Conservation (phyloP, 1,140 invertebrate genomes). For the Drosophila cardini region DNA sequence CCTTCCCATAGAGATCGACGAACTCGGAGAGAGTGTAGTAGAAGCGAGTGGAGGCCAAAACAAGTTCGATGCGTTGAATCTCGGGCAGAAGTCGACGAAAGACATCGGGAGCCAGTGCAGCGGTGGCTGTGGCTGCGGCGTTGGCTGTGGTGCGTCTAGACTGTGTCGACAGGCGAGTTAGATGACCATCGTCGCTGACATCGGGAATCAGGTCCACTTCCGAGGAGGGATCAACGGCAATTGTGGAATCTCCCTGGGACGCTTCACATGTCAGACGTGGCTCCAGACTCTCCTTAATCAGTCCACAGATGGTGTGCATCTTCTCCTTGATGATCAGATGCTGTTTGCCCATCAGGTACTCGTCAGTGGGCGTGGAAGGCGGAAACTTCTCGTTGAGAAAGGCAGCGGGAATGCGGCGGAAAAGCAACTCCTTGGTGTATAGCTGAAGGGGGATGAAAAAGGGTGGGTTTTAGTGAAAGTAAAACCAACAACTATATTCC, state of each 20-base stretch:
- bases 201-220: not conserved
- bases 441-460: constrained; percentile 10
- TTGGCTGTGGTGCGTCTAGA: not conserved
- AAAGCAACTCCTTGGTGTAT: constrained; percentile 60
- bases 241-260: not conserved
- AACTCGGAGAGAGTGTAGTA: constrained; percentile 63
- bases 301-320: constrained; percentile 41
- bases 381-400: constrained; percentile 80
- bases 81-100: constrained; percentile 68
- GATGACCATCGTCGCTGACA: not conserved
- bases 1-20: constrained; percentile 40
- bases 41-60: constrained; percentile 63
- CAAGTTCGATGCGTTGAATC: constrained; percentile 77
- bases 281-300: constrained; percentile 32
- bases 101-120: constrained; percentile 27
- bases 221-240: too few species aligned
- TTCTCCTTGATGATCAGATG: constrained; percentile 78
- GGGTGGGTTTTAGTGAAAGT: not conserved
- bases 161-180: not conserved
- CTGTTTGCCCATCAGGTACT: constrained; percentile 74
- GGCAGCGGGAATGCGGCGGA: constrained; percentile 57
- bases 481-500: too few species aligned
- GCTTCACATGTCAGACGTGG: not conserved
- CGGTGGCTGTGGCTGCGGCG: not conserved
- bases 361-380: constrained; percentile 67